Percentiles rank a stretch among this genome's conserved stretches.
Conservation (phyloP, 2,888 invertebrate genomes). For the Hydrotaea cyrtoneurina region DNA sequence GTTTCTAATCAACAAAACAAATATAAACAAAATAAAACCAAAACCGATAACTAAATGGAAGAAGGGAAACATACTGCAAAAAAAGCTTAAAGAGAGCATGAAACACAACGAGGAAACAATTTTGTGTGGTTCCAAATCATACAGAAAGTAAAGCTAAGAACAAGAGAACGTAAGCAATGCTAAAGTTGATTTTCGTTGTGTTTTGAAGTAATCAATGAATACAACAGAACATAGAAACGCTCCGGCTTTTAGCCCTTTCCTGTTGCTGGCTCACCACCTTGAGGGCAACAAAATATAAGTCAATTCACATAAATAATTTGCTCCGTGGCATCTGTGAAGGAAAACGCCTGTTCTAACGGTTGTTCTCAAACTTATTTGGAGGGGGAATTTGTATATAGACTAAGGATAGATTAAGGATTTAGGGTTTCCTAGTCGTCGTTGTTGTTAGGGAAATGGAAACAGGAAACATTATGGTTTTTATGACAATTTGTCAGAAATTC, state of each 20-base stretch:
- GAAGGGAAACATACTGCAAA: no score
- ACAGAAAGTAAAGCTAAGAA: slow-evolving; percentile 42
- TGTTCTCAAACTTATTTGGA: neutral
- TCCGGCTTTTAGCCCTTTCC: neutral
- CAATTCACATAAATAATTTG: slow-evolving; percentile 56
- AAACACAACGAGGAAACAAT: neutral
- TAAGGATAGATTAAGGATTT: neutral
- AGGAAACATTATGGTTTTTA: slow-evolving; percentile 53
- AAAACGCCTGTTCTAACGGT: slow-evolving; percentile 6
- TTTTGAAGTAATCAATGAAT: neutral
- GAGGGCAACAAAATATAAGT: slow-evolving; percentile 24
- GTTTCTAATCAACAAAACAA: slow-evolving; percentile 65
- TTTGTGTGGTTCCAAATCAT: slow-evolving; percentile 33
- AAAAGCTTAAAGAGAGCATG: neutral
- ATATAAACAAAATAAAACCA: slow-evolving; percentile 39
- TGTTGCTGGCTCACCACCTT: neutral
- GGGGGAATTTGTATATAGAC: no score
- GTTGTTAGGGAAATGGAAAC: slow-evolving; percentile 35
- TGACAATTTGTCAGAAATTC: slow-evolving; percentile 56
- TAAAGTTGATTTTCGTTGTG: neutral
- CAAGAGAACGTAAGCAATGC: slow-evolving; percentile 1
- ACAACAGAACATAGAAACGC: neutral
- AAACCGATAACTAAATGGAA: neutral
- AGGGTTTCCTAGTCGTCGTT: neutral
- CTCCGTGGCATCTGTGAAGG: slow-evolving; percentile 36